Evolutionary conservation across 2,888 invertebrate genomes (phyloP).

Genomic region (Philaethria dido): DNA sequence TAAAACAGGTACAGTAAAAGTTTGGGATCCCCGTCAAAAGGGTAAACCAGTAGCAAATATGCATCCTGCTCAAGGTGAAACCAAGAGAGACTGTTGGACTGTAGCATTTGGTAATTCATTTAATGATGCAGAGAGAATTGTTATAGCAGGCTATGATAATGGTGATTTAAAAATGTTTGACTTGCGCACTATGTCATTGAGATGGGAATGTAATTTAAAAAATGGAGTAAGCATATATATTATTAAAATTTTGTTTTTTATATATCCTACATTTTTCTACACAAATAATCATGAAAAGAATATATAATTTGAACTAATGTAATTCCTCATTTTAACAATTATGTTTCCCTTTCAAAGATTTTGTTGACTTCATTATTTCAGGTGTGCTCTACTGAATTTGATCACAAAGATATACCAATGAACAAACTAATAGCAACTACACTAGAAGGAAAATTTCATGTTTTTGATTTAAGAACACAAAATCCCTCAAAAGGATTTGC

Average conservation of each 20-base stretch:
- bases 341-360: background rate
- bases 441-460: slow-evolving; percentile 94
- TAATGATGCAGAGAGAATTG: slow-evolving; percentile 92
- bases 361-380: slow-evolving; percentile 16
- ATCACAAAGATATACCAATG: slow-evolving; percentile 96
- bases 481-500: slow-evolving; percentile 95
- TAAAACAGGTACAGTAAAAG: slow-evolving; percentile 90
- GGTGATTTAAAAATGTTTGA: slow-evolving; percentile 98
- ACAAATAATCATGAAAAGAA: too few species aligned
- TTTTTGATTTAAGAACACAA: slow-evolving; percentile 94
- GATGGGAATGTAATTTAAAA: slow-evolving; percentile 96
- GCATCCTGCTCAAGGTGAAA: slow-evolving; percentile 88
- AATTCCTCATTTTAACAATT: too few species aligned
- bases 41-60: slow-evolving; percentile 95
- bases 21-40: slow-evolving; percentile 97
- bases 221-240: slow-evolving; percentile 88
- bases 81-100: slow-evolving; percentile 95
- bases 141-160: slow-evolving; percentile 97
- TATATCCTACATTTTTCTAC: background rate
- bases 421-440: slow-evolving; percentile 97
- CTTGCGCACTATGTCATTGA: slow-evolving; percentile 90
- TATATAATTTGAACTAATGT: too few species aligned
- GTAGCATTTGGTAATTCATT: slow-evolving; percentile 96
- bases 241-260: background rate
- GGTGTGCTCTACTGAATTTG: slow-evolving; percentile 94